Percentiles rank a stretch among this genome's conserved stretches.
Conservation (phyloP, 2,113 vertebrate genomes). For the Mormoops blainvillei region DNA sequence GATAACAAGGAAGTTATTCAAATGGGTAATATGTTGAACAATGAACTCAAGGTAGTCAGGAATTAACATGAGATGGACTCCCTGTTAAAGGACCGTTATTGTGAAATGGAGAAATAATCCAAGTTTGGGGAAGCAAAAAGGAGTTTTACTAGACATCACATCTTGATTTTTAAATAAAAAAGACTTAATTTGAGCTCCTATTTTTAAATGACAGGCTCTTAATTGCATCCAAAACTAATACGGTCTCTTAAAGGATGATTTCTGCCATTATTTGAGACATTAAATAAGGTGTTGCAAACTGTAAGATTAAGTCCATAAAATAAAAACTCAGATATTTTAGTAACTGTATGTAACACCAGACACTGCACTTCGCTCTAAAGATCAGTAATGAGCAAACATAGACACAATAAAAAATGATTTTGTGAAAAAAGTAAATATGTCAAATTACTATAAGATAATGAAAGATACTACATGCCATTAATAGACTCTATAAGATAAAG, state of each 20-base stretch:
- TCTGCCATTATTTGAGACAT: not conserved
- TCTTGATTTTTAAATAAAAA: not conserved
- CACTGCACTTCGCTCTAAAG: not conserved
- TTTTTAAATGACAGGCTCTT: not conserved
- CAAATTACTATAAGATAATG: not conserved
- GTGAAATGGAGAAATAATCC: not conserved
- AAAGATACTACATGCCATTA: not conserved
- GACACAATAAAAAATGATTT: not conserved
- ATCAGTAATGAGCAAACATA: not conserved
- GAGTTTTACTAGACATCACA: not conserved
- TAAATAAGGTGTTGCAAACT: not conserved
- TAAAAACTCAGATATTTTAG: not conserved
- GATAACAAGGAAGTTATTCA: not conserved
- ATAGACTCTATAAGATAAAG: not conserved
- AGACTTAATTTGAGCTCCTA: not conserved
- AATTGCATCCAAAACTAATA: not conserved
- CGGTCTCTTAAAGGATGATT: not conserved
- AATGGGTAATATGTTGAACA: not conserved
- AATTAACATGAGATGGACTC: not conserved
- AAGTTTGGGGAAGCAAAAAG: not conserved
- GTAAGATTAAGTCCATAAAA: not conserved
- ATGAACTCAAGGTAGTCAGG: not conserved
- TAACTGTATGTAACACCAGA: not conserved
- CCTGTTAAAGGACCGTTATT: not conserved
- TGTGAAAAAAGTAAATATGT: not conserved